phyloP scores from a whole-genome alignment of 1,140 invertebrate genomes.

The Plectus sambesii region DNA sequence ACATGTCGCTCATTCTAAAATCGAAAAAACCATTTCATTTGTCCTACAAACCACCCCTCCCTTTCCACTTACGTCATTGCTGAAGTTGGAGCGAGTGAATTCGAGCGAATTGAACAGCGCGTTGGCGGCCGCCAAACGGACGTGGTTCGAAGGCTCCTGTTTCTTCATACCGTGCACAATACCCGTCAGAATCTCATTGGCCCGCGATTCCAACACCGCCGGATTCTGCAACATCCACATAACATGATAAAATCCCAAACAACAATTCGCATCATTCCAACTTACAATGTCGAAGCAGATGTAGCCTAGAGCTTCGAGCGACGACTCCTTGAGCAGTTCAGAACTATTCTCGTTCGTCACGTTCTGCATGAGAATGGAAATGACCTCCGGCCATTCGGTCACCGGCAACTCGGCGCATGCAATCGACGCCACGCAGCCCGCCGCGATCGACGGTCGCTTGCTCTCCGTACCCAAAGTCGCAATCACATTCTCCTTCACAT shows the following conservation, averaged over 20 bases:
- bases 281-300: constrained; percentile 66
- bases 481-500: constrained; percentile 92
- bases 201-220: constrained; percentile 74
- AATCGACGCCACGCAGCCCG: constrained; percentile 96
- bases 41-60: constrained; percentile 1
- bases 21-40: too few species aligned
- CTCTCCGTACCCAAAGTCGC: constrained; percentile 86
- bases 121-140: constrained; percentile 75
- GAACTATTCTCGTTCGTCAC: constrained; percentile 62
- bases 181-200: constrained; percentile 91
- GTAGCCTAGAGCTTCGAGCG: constrained; percentile 87
- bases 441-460: constrained; percentile 78
- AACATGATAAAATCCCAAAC: too few species aligned
- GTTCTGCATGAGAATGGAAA: constrained; percentile 72
- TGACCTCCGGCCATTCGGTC: constrained; percentile 63
- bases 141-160: constrained; percentile 56
- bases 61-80: constrained; percentile 63
- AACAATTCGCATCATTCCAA: neutral
- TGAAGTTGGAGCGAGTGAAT: constrained; percentile 96
- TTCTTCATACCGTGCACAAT: constrained; percentile 94
- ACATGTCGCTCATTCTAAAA: constrained; percentile 78
- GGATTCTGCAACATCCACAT: constrained; percentile 54
- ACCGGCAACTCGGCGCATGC: constrained; percentile 86
- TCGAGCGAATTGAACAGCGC: constrained; percentile 95
- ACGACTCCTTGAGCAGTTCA: constrained; percentile 87